Conservation (phyloP, 2,888 invertebrate genomes). For the Opisthograptis luteolata region DNA sequence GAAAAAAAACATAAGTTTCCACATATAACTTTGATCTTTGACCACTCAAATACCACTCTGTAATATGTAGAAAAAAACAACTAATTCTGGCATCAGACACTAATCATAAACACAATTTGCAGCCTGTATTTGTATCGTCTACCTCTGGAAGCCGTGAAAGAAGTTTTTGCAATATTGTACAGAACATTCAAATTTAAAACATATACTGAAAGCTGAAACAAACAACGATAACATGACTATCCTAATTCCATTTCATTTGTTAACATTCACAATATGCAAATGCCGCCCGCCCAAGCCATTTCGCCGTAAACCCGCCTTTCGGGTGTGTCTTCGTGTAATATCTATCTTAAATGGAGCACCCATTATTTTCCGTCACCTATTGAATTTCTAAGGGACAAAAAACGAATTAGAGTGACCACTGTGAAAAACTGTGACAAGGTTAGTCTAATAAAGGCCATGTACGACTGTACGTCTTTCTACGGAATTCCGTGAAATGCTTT, state of each 20-base stretch:
- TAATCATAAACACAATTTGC: too few relatives aligned
- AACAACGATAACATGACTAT: constrained; percentile 16
- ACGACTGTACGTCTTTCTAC: constrained; percentile 2
- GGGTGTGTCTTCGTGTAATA: constrained; percentile 52
- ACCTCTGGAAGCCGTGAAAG: too few relatives aligned
- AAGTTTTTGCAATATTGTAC: too few relatives aligned
- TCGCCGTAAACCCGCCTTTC: constrained; percentile 44
- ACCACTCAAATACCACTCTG: too few relatives aligned
- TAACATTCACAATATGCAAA: constrained; percentile 21
- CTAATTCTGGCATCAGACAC: too few relatives aligned
- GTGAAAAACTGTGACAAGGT: constrained; percentile 29
- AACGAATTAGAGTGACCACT: constrained; percentile 47
- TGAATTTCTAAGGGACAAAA: constrained; percentile 53
- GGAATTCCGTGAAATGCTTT: constrained; percentile 8
- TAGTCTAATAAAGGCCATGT: constrained; percentile 22
- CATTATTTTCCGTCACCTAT: constrained; percentile 49
- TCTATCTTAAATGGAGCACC: constrained; percentile 46
- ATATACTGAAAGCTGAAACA: too few relatives aligned
- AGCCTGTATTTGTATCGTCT: too few relatives aligned
- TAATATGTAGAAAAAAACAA: too few relatives aligned
- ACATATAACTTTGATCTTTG: too few relatives aligned
- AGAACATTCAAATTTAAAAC: too few relatives aligned
- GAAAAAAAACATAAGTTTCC: too few relatives aligned
- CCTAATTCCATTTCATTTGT: constrained; percentile 30
- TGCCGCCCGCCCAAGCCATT: constrained; percentile 16